These are phyloP conservation scores for Condylostylus longicornis DNA, from an alignment of 1,140 invertebrate species.

Conservation along the genomic window DNA sequence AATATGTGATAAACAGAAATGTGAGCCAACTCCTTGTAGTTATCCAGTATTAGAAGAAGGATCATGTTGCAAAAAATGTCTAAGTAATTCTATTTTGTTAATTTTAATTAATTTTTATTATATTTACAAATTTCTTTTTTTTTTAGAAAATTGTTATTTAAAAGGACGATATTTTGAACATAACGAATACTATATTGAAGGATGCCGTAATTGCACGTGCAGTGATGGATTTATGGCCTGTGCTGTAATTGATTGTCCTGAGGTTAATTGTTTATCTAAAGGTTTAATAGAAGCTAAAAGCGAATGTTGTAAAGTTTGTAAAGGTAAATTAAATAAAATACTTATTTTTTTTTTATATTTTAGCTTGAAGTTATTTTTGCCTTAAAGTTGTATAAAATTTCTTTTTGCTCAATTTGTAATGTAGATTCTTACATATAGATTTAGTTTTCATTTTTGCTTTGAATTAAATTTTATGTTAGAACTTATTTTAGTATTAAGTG, in stretches of 20 bases:
- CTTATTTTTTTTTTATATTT: too few relatives aligned
- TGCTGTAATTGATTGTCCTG: constrained; percentile 60
- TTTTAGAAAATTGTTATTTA: constrained; percentile 61
- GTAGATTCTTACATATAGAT: too few relatives aligned
- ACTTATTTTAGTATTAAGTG: too few relatives aligned
- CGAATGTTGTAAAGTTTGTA: constrained; percentile 83
- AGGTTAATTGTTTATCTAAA: constrained; percentile 57
- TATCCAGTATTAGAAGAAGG: constrained; percentile 59
- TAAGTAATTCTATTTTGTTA: constrained; percentile 49
- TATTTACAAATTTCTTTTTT: constrained; percentile 13
- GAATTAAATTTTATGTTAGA: too few relatives aligned
- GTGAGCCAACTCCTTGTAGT: constrained; percentile 58
- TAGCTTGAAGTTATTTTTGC: too few relatives aligned
- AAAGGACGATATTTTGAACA: constrained; percentile 66
- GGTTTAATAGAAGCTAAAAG: constrained; percentile 66
- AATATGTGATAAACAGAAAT: constrained; percentile 61
- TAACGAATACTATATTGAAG: constrained; percentile 55
- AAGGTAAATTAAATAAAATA: too few relatives aligned
- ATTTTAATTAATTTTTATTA: too few relatives aligned
- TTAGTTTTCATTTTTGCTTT: too few relatives aligned
- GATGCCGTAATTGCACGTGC: constrained; percentile 62
- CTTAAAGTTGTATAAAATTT: too few relatives aligned
- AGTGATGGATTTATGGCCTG: constrained; percentile 69
- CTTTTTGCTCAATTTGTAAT: too few relatives aligned
- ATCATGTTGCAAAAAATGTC: constrained; percentile 71